phyloP scores from a whole-genome alignment of 2,113 vertebrate genomes.

The Sceloporus tristichus region DNA sequence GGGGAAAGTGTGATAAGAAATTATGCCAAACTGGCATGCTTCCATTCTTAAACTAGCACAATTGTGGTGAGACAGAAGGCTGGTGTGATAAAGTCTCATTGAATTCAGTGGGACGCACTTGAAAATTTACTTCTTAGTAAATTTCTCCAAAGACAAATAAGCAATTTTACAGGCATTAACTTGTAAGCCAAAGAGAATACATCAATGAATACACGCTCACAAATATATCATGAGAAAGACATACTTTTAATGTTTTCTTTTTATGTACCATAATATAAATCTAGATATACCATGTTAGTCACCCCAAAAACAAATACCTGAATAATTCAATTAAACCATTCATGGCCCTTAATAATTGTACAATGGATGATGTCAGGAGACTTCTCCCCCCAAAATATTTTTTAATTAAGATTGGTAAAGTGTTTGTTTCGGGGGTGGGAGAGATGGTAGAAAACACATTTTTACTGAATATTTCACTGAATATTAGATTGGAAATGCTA shows the following conservation, averaged over 20 bases:
- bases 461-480: not conserved
- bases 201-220: accelerated
- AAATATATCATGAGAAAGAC: not conserved
- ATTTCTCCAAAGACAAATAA: not conserved
- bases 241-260: not conserved
- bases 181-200: accelerated
- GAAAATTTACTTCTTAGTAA: not conserved
- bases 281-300: not conserved
- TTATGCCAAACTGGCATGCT: too few species aligned
- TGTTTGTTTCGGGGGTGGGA: not conserved
- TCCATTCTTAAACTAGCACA: too few species aligned
- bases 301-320: not conserved
- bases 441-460: not conserved
- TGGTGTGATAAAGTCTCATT: too few species aligned
- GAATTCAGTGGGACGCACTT: not conserved
- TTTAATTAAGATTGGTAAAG: not conserved
- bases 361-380: not conserved
- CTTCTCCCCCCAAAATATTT: not conserved
- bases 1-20: too few species aligned
- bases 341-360: too few species aligned
- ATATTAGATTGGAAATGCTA: not conserved
- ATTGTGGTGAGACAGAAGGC: too few species aligned
- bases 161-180: accelerated
- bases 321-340: not conserved
- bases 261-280: not conserved